phyloP scores from a whole-genome alignment of 1,140 invertebrate genomes.

The Linepithema humile region DNA sequence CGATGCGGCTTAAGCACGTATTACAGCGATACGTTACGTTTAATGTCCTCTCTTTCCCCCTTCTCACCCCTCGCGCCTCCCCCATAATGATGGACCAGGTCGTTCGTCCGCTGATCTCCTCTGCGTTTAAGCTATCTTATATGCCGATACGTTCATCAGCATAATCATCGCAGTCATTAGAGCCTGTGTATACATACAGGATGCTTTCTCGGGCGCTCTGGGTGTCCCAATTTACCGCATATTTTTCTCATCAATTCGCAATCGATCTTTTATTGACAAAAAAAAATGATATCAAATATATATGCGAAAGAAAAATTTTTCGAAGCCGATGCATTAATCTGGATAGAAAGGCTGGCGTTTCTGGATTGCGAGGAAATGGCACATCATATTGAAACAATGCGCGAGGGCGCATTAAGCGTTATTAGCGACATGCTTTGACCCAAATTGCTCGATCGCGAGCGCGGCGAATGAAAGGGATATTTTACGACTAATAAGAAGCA shows the following conservation, averaged over 20 bases:
- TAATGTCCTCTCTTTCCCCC: constrained; percentile 56
- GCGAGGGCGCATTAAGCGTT: constrained; percentile 13
- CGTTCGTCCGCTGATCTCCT: constrained; percentile 43
- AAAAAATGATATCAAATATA: background rate
- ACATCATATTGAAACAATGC: constrained; percentile 12
- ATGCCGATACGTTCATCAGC: constrained; percentile 35
- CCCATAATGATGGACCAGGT: constrained; percentile 49
- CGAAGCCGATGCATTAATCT: background rate
- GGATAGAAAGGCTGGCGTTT: background rate
- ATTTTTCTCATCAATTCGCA: constrained; percentile 10
- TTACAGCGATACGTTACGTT: constrained; percentile 65
- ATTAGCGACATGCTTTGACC: constrained; percentile 44
- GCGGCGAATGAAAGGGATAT: constrained; percentile 37
- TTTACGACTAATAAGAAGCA: constrained; percentile 55
- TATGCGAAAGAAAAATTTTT: background rate
- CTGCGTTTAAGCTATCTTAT: constrained; percentile 64
- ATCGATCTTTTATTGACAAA: background rate
- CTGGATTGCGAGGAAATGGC: constrained; percentile 2
- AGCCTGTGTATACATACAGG: background rate
- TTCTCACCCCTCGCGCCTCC: background rate
- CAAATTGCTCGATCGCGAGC: constrained; percentile 35
- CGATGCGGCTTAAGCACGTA: constrained; percentile 41
- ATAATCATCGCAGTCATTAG: constrained; percentile 56
- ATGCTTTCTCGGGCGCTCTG: background rate
- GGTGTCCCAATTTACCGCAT: constrained; percentile 4